These are phyloP conservation scores for Drosophila bunnanda DNA, from an alignment of 2,888 invertebrate species.

Conservation along the genomic window DNA sequence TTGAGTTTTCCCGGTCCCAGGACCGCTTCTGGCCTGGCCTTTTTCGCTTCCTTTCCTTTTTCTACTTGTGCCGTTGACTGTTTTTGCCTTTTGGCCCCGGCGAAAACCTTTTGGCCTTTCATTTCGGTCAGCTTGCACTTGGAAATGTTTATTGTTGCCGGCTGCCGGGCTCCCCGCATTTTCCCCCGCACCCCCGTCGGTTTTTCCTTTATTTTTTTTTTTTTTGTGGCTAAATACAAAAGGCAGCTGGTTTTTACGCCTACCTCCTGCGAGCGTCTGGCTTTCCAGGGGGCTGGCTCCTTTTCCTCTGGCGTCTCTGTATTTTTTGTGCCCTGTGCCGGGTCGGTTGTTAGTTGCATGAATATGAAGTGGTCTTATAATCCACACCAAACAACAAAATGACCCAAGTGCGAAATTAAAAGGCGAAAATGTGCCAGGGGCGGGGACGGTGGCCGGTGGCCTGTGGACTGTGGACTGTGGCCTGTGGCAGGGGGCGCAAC, in stretches of 20 bases:
- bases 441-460: background rate
- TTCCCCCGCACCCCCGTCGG: background rate
- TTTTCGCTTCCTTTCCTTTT: constrained; percentile 25
- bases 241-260: constrained; percentile 71
- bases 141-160: constrained; percentile 40
- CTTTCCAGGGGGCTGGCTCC: constrained; percentile 38
- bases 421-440: constrained; percentile 73
- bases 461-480: too few relatives aligned
- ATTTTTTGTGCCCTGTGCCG: constrained; percentile 35
- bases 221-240: constrained; percentile 77
- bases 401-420: constrained; percentile 82
- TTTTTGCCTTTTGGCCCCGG: constrained; percentile 65
- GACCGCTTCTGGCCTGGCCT: constrained; percentile 25
- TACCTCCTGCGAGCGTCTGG: constrained; percentile 48
- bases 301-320: constrained; percentile 12
- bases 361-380: constrained; percentile 83
- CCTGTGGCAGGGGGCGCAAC: constrained; percentile 41
- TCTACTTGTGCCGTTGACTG: constrained; percentile 31
- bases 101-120: constrained; percentile 70
- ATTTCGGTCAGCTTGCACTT: constrained; percentile 80
- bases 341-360: constrained; percentile 79
- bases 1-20: constrained; percentile 26
- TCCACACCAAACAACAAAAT: constrained; percentile 82
- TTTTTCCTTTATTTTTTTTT: constrained; percentile 55
- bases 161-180: constrained; percentile 30